A percentile compares a stretch with the other conserved stretches of the same genome.
Evolutionary conservation across 2,888 invertebrate genomes (phyloP).

Genomic region (Acronicta aceris): DNA sequence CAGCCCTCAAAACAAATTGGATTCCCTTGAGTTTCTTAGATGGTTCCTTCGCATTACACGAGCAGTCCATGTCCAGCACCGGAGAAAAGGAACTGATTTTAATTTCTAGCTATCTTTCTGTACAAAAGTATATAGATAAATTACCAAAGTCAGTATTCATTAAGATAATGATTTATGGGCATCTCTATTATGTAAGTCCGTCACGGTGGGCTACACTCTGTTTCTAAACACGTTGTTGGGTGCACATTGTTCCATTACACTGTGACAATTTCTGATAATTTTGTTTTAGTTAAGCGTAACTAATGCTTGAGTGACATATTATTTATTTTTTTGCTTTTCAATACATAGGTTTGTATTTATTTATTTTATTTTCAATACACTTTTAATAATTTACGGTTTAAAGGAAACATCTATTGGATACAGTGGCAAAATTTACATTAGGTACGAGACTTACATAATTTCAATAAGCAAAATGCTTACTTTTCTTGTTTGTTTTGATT

Average conservation of each 20-base stretch:
- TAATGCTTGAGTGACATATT: constrained; percentile 73
- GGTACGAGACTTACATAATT: too few relatives aligned
- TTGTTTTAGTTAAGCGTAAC: constrained; percentile 65
- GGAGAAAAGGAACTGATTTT: background rate
- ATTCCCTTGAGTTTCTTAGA: too few relatives aligned
- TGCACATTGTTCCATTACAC: constrained; percentile 65
- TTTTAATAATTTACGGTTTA: constrained; percentile 8
- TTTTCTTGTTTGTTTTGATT: too few relatives aligned
- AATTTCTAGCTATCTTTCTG: constrained; percentile 23
- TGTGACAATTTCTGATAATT: constrained; percentile 45
- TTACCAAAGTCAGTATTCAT: constrained; percentile 43
- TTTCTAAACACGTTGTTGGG: constrained; percentile 83
- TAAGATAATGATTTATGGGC: constrained; percentile 54
- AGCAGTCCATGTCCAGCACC: background rate
- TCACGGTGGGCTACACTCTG: constrained; percentile 81
- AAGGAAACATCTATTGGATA: too few relatives aligned
- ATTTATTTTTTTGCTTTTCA: constrained; percentile 62
- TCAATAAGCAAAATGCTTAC: too few relatives aligned
- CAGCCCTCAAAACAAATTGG: too few relatives aligned
- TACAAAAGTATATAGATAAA: constrained; percentile 33
- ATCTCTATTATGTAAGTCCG: constrained; percentile 53
- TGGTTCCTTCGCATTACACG: too few relatives aligned
- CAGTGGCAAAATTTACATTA: too few relatives aligned
- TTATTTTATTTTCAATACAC: constrained; percentile 4
- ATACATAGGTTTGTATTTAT: background rate